Evolutionary conservation across 1,140 invertebrate species (phyloP).

Genomic region (Conus betulinus): DNA sequence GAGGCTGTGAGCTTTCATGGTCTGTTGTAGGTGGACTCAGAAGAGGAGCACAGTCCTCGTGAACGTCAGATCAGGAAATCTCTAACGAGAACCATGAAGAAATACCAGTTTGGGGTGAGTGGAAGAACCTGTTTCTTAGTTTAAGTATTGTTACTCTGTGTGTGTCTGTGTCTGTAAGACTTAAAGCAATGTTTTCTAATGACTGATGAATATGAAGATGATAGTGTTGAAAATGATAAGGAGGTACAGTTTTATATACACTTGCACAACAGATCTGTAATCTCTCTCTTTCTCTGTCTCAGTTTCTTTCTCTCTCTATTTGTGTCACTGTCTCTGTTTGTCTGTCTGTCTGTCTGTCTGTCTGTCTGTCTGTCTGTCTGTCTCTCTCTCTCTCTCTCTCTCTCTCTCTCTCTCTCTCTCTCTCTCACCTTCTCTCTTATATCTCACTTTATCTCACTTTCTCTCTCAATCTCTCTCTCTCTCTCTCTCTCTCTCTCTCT

Average conservation of each 20-base stretch:
- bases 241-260: too few relatives aligned
- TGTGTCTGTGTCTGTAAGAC: background rate
- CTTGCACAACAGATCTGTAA: too few relatives aligned
- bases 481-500: background rate
- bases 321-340: background rate
- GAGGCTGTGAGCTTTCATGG: too few relatives aligned
- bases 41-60: conserved; percentile 23
- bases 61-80: conserved; percentile 52
- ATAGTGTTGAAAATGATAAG: too few relatives aligned
- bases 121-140: background rate
- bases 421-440: background rate
- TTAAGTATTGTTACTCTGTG: background rate
- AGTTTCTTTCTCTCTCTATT: too few relatives aligned
- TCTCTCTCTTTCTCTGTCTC: too few relatives aligned
- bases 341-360: background rate
- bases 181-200: too few relatives aligned
- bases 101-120: conserved; percentile 59
- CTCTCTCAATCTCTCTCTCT: background rate
- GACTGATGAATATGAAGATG: too few relatives aligned
- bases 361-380: background rate
- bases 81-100: conserved; percentile 54
- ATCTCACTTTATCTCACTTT: background rate
- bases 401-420: background rate
- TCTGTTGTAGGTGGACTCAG: conserved; percentile 4
- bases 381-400: background rate